These are phyloP conservation scores for Epinephelus fuscoguttatus DNA, from an alignment of 2,113 vertebrate species.

Conservation along the genomic window DNA sequence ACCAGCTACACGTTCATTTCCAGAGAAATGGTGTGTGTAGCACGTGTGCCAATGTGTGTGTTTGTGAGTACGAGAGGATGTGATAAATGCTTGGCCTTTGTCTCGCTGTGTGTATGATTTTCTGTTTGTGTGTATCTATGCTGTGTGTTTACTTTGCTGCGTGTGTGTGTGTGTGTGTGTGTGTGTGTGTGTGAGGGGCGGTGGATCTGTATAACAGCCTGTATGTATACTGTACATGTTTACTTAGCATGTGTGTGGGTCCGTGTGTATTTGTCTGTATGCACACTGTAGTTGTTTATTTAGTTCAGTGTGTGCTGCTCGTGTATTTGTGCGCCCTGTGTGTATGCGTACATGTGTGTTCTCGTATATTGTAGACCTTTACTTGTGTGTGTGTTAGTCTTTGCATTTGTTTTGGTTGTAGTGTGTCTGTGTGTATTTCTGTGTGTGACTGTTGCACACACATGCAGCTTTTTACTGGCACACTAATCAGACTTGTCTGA, in stretches of 20 bases:
- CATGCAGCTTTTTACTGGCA: constrained; percentile 57
- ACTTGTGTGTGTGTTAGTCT: constrained; percentile 17
- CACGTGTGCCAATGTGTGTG: constrained; percentile 29
- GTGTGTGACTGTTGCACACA: constrained; percentile 50
- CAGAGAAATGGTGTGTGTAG: constrained; percentile 53
- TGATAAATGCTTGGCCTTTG: constrained; percentile 64
- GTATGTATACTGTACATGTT: constrained; percentile 63
- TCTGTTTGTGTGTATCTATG: constrained; percentile 49
- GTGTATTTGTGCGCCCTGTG: constrained; percentile 11
- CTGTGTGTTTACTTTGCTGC: constrained; percentile 21
- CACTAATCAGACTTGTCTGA: constrained; percentile 74
- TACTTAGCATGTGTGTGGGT: constrained; percentile 36
- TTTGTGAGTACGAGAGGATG: constrained; percentile 6
- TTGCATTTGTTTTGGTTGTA: constrained; percentile 16
- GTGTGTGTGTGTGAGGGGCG: constrained; percentile 1
- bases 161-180: neutral
- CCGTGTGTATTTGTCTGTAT: constrained; percentile 41
- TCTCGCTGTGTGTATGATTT: constrained; percentile 31
- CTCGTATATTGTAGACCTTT: constrained; percentile 37
- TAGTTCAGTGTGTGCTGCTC: constrained; percentile 55
- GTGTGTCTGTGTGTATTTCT: constrained; percentile 16
- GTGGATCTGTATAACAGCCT: constrained; percentile 35
- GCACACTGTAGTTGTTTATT: constrained; percentile 56
- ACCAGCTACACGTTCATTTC: constrained; percentile 62
- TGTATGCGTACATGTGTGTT: constrained; percentile 1